A percentile compares a stretch with the other conserved stretches of the same genome.
These are phyloP conservation scores for Pheosia gnoma DNA, from an alignment of 2,888 invertebrate genomes.

Conservation along the genomic window DNA sequence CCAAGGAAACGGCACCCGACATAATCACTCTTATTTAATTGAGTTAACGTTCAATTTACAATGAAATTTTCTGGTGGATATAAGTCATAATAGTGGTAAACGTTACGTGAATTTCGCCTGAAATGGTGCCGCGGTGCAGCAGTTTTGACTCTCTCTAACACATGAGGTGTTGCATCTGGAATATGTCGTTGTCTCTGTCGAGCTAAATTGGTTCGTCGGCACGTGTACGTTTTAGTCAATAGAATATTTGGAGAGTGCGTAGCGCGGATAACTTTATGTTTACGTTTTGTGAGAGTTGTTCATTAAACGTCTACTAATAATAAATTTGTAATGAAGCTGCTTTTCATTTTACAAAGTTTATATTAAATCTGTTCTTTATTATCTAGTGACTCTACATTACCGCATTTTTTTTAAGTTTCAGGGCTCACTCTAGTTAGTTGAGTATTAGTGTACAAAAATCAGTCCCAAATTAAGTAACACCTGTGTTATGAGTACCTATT, in stretches of 20 bases:
- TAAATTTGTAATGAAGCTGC: neutral
- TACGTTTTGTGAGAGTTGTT: constrained; percentile 29
- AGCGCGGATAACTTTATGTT: constrained; percentile 40
- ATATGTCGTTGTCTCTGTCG: constrained; percentile 46
- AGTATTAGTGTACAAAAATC: too few relatives aligned
- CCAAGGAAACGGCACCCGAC: neutral
- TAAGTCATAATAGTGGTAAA: constrained; percentile 40
- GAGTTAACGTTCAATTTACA: constrained; percentile 19
- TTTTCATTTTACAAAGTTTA: neutral
- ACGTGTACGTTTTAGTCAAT: constrained; percentile 59
- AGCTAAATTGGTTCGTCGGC: constrained; percentile 47
- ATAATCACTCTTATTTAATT: neutral
- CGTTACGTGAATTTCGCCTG: constrained; percentile 58
- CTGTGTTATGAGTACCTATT: too few relatives aligned
- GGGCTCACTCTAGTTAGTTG: too few relatives aligned
- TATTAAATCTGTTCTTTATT: too few relatives aligned
- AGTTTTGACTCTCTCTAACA: constrained; percentile 47
- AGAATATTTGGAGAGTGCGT: constrained; percentile 57
- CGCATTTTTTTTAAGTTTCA: too few relatives aligned
- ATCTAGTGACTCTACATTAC: too few relatives aligned
- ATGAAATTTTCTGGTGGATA: constrained; percentile 10
- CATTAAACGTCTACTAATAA: constrained; percentile 13
- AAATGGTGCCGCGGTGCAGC: constrained; percentile 74
- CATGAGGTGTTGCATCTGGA: constrained; percentile 16
- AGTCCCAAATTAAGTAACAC: too few relatives aligned